A percentile compares a stretch with the other conserved stretches of the same genome.
Evolutionary conservation across 1,140 invertebrate species (phyloP).

Genomic region (Zaprionus taronus): DNA sequence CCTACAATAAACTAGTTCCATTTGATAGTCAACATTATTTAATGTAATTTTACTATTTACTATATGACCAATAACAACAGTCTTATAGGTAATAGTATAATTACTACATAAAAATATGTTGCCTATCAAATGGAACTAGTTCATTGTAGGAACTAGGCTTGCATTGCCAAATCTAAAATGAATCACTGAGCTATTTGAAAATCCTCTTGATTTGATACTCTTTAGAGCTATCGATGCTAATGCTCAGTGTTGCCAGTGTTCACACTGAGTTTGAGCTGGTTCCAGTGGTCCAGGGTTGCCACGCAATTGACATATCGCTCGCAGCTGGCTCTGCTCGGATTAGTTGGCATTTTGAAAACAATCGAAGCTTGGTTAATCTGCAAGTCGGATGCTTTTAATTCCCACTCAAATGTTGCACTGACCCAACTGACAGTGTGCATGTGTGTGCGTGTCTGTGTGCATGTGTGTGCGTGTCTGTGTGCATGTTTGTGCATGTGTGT

Average conservation of each 20-base stretch:
- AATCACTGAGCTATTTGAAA: background rate
- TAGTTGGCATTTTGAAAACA: background rate
- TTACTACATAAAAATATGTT: no score
- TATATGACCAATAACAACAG: no score
- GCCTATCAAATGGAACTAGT: background rate
- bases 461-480: constrained; percentile 6
- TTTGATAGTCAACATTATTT: no score
- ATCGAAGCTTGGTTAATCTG: background rate
- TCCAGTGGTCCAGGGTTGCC: background rate
- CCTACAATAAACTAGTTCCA: no score
- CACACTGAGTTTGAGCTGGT: background rate
- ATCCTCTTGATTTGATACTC: background rate
- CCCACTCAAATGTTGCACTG: constrained; percentile 6
- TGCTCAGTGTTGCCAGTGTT: background rate
- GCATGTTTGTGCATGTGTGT: background rate
- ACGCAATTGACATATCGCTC: background rate
- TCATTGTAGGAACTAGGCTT: background rate
- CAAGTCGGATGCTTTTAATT: constrained; percentile 17
- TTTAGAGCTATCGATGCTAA: background rate
- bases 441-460: background rate
- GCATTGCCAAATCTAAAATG: background rate
- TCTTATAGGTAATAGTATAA: no score
- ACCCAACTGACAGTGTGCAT: background rate
- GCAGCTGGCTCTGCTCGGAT: background rate
- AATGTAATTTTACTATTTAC: no score